phyloP scores from a whole-genome alignment of 2,888 invertebrate species.

The Cantharis lateralis region DNA sequence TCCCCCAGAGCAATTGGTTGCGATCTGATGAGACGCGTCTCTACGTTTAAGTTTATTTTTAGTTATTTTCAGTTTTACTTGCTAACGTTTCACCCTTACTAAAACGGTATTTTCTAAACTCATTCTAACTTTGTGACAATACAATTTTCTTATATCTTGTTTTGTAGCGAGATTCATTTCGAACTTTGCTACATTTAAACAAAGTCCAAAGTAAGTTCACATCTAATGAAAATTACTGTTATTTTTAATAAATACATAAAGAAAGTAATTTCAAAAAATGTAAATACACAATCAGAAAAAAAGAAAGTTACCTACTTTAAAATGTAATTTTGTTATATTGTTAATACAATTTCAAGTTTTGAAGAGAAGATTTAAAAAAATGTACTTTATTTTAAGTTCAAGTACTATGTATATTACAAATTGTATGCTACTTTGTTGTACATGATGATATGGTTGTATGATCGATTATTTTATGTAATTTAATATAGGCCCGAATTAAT shows the following conservation, averaged over 20 bases:
- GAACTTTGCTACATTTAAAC: conserved; percentile 46
- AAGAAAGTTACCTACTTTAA: background rate
- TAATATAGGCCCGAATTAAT: no score
- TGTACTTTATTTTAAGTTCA: background rate
- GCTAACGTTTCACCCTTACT: conserved; percentile 21
- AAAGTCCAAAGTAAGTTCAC: conserved; percentile 35
- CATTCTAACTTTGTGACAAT: conserved; percentile 42
- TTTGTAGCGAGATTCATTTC: conserved; percentile 40
- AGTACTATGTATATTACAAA: background rate
- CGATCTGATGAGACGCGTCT: conserved; percentile 19
- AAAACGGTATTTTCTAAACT: conserved; percentile 38
- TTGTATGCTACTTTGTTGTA: background rate
- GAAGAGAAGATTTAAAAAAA: background rate
- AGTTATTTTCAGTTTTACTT: conserved; percentile 31
- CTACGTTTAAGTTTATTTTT: conserved; percentile 27
- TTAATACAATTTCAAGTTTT: background rate
- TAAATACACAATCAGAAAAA: conserved; percentile 11
- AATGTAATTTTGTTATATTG: background rate
- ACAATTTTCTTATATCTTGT: conserved; percentile 47
- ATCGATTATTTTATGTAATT: background rate
- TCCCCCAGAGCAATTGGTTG: conserved; percentile 27
- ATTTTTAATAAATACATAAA: conserved; percentile 34
- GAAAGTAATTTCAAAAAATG: conserved; percentile 35
- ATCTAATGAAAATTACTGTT: conserved; percentile 43
- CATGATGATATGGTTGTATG: no score